Conservation (phyloP, 2,888 invertebrate genomes). For the Biston stratarius region DNA sequence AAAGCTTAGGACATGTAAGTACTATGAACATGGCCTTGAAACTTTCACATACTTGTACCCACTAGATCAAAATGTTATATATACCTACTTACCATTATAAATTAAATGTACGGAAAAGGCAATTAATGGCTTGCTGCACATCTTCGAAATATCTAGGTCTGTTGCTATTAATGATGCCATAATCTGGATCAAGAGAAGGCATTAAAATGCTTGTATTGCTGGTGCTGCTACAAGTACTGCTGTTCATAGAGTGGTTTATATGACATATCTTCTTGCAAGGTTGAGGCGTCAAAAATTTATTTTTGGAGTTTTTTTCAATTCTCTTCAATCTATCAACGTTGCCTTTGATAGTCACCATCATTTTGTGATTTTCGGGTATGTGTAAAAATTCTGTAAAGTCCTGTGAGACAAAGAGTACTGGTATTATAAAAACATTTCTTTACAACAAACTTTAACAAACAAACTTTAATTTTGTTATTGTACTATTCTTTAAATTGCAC, state of each 20-base stretch:
- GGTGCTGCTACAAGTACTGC: constrained; percentile 40
- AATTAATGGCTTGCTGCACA: constrained; percentile 74
- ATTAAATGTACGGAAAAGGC: constrained; percentile 72
- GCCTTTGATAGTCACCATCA: constrained; percentile 68
- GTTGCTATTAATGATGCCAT: constrained; percentile 70
- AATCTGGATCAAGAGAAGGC: constrained; percentile 77
- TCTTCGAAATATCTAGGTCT: constrained; percentile 78
- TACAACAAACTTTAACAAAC: too few relatives aligned
- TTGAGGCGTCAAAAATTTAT: constrained; percentile 63
- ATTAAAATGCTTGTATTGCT: constrained; percentile 42
- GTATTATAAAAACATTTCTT: too few relatives aligned
- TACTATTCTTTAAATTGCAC: neutral
- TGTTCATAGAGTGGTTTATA: constrained; percentile 59
- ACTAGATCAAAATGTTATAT: too few relatives aligned
- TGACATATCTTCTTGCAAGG: constrained; percentile 58
- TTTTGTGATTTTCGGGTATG: constrained; percentile 72
- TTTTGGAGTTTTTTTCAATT: constrained; percentile 66
- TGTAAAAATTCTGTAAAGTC: constrained; percentile 71
- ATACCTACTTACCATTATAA: constrained; percentile 53
- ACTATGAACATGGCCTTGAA: too few relatives aligned
- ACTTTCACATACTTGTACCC: too few relatives aligned
- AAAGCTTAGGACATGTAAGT: too few relatives aligned
- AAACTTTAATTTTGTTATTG: neutral
- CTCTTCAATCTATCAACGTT: constrained; percentile 70
- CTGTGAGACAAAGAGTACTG: constrained; percentile 55